These are phyloP conservation scores for Mus caroli DNA, from an alignment of 2,797 vertebrate species.

Conservation along the genomic window DNA sequence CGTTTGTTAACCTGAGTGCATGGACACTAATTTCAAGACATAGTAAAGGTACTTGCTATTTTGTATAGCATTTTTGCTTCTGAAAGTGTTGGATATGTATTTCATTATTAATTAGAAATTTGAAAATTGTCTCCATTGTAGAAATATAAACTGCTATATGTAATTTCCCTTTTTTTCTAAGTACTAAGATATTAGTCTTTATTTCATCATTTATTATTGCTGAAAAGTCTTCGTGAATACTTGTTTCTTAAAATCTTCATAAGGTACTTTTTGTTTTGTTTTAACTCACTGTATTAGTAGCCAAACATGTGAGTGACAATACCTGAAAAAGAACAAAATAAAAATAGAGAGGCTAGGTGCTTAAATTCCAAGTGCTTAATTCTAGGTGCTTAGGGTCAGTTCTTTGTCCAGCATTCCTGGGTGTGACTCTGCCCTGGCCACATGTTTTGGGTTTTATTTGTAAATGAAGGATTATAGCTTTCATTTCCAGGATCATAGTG, in stretches of 20 bases:
- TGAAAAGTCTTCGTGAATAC: not conserved
- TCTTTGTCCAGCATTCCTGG: accelerated
- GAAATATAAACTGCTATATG: slow-evolving; percentile 11
- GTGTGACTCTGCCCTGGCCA: not conserved
- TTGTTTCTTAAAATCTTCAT: not conserved
- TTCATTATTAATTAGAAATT: not conserved
- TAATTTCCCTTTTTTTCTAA: not conserved
- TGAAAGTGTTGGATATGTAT: not conserved
- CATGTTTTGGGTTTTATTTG: not conserved
- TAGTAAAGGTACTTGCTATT: not conserved
- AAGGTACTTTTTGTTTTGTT: not conserved
- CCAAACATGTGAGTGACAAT: not conserved
- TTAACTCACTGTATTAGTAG: not conserved
- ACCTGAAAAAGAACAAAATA: not conserved
- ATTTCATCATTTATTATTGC: slow-evolving; percentile 26
- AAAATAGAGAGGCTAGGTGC: not conserved
- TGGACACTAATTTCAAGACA: not conserved
- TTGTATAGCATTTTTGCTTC: not conserved
- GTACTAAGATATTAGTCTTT: not conserved
- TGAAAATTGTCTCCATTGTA: slow-evolving; percentile 17
- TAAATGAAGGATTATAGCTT: not conserved
- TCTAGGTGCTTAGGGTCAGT: not conserved
- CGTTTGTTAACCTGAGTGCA: not conserved
- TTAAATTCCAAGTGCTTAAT: slow-evolving; percentile 19
- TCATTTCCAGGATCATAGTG: not conserved